A percentile compares a stretch with the other conserved stretches of the same genome.
Conservation (phyloP, 2,797 vertebrate genomes). For the Cetoscarus ocellatus region DNA sequence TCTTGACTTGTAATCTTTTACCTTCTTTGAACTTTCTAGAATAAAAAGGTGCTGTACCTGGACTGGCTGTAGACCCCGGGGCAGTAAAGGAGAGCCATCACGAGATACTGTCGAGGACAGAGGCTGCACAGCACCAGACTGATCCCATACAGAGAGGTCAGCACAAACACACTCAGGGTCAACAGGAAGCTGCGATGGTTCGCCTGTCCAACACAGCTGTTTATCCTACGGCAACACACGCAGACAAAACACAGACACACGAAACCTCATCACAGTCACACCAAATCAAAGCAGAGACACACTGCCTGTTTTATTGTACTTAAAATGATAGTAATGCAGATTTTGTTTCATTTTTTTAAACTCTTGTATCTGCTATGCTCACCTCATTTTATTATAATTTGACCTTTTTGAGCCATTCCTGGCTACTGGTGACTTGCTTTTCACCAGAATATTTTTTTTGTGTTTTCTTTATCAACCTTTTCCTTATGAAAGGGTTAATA, state of each 20-base stretch:
- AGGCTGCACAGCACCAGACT: constrained; percentile 89
- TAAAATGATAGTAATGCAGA: not conserved
- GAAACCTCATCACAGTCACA: constrained; percentile 14
- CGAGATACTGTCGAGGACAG: constrained; percentile 86
- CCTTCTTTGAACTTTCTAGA: not conserved
- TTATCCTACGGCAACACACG: constrained; percentile 88
- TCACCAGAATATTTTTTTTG: too few species aligned
- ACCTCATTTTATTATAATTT: not conserved
- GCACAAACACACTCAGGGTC: constrained; percentile 90
- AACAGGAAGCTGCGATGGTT: constrained; percentile 96
- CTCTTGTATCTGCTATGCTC: not conserved
- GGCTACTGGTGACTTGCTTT: too few species aligned
- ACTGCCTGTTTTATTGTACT: not conserved
- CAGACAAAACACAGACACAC: constrained; percentile 35
- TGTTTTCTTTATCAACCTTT: too few species aligned
- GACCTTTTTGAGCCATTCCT: too few species aligned
- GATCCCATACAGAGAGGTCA: constrained; percentile 94
- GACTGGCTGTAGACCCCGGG: constrained; percentile 92
- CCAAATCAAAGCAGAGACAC: constrained; percentile 6
- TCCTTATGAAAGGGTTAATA: too few species aligned
- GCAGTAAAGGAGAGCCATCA: constrained; percentile 93
- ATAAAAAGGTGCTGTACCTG: constrained; percentile 76
- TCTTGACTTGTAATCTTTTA: not conserved
- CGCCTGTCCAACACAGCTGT: constrained; percentile 95
- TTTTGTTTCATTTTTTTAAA: too few species aligned